phyloP scores from a whole-genome alignment of 2,797 vertebrate species.

The Urocyon cinereoargenteus region DNA sequence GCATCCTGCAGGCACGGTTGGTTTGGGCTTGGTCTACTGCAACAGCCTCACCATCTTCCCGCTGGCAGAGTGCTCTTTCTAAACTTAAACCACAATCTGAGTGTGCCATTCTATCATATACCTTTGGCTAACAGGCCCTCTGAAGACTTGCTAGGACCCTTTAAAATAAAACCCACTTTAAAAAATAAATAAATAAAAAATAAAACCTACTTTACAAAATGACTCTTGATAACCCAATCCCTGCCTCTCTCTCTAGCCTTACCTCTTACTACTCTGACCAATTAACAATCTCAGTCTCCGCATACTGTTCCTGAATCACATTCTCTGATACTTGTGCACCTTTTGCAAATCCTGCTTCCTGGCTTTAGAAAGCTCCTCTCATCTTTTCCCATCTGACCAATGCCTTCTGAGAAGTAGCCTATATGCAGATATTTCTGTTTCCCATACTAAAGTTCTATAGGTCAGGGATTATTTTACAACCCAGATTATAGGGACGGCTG shows the following conservation, averaged over 20 bases:
- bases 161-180: conserved; percentile 41
- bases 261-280: background rate
- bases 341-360: background rate
- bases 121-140: background rate
- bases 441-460: background rate
- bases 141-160: background rate
- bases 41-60: background rate
- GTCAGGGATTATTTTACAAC: background rate
- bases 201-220: background rate
- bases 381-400: background rate
- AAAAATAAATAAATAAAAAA: too few species aligned
- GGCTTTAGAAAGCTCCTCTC: background rate
- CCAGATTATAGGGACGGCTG: background rate
- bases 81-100: conserved; percentile 12
- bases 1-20: background rate
- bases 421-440: background rate
- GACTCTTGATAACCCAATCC: background rate
- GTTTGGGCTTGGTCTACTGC: background rate
- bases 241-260: background rate
- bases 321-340: background rate
- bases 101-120: background rate
- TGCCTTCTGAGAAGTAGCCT: background rate
- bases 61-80: background rate
- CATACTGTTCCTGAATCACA: background rate
- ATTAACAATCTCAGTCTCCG: background rate